A percentile compares a stretch with the other conserved stretches of the same genome.
phyloP scores from a whole-genome alignment of 2,888 invertebrate genomes.

The Scaptodrosophila latifasciaeformis region DNA sequence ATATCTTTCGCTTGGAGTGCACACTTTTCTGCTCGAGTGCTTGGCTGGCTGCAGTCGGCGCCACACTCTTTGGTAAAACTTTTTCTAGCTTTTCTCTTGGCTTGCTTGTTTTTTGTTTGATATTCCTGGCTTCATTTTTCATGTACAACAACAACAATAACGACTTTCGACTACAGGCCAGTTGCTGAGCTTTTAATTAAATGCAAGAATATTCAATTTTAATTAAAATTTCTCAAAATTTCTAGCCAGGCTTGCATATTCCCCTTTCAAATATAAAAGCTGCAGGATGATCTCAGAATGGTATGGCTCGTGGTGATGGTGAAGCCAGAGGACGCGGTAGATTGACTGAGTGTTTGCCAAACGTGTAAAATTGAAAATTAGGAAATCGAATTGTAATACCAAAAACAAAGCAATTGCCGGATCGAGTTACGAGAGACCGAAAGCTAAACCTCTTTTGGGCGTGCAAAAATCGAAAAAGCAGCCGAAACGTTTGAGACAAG shows the following conservation, averaged over 20 bases:
- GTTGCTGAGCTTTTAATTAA: conserved; percentile 63
- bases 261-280: no score
- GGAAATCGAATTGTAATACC: conserved; percentile 61
- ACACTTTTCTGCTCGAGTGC: conserved; percentile 59
- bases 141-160: conserved; percentile 27
- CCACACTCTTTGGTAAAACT: conserved; percentile 37
- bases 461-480: conserved; percentile 6
- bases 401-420: not conserved
- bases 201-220: conserved; percentile 68
- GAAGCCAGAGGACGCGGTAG: conserved; percentile 1
- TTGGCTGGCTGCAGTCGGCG: conserved; percentile 21
- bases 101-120: conserved; percentile 39
- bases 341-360: conserved; percentile 59
- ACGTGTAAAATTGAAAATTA: conserved; percentile 67
- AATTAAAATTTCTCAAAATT: conserved; percentile 63
- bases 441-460: not conserved
- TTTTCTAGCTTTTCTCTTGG: conserved; percentile 44
- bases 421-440: conserved; percentile 5
- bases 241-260: conserved; percentile 37
- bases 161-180: no score
- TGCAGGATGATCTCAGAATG: no score
- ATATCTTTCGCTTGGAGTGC: conserved; percentile 52
- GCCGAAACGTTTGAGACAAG: conserved; percentile 17
- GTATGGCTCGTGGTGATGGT: not conserved
- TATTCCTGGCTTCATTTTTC: conserved; percentile 52